Evolutionary conservation across 2,888 invertebrate genomes (phyloP).

Genomic region (Parnassius orleans): DNA sequence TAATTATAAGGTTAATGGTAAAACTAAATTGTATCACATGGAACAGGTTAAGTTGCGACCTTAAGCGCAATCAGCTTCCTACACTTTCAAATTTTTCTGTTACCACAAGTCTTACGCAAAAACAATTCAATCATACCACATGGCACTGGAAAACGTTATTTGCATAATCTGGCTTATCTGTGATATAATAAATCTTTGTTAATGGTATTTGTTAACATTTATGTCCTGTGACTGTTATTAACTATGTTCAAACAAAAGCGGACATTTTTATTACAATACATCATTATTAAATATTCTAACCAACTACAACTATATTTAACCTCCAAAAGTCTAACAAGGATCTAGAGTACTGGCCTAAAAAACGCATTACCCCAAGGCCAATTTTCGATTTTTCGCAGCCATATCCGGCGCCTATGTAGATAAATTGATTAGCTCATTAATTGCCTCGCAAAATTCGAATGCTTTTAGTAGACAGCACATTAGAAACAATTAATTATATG

Average conservation of each 20-base stretch:
- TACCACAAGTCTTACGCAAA: slow-evolving; percentile 48
- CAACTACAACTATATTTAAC: slow-evolving; percentile 12
- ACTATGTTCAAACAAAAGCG: slow-evolving; percentile 10
- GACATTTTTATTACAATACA: slow-evolving; percentile 4
- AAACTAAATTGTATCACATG: slow-evolving; percentile 33
- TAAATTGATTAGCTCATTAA: slow-evolving; percentile 13
- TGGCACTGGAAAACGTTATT: slow-evolving; percentile 29
- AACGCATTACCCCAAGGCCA: slow-evolving; percentile 12
- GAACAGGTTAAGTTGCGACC: slow-evolving; percentile 49
- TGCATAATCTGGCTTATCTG: slow-evolving; percentile 27
- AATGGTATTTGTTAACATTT: slow-evolving; percentile 14
- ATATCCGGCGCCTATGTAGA: slow-evolving; percentile 15
- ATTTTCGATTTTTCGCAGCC: slow-evolving; percentile 4
- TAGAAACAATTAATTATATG: not conserved
- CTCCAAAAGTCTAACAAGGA: slow-evolving; percentile 18
- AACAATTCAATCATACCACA: slow-evolving; percentile 38
- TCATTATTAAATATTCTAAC: no score
- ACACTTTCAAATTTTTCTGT: slow-evolving; percentile 59
- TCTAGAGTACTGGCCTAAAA: slow-evolving; percentile 7
- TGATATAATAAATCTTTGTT: slow-evolving; percentile 16
- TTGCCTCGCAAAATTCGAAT: not conserved
- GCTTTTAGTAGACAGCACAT: not conserved
- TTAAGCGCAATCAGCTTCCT: slow-evolving; percentile 51
- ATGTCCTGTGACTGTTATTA: slow-evolving; percentile 7
- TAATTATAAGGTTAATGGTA: slow-evolving; percentile 29